Conservation (phyloP, 2,888 invertebrate genomes). For the Dastarcus helophoroides region DNA sequence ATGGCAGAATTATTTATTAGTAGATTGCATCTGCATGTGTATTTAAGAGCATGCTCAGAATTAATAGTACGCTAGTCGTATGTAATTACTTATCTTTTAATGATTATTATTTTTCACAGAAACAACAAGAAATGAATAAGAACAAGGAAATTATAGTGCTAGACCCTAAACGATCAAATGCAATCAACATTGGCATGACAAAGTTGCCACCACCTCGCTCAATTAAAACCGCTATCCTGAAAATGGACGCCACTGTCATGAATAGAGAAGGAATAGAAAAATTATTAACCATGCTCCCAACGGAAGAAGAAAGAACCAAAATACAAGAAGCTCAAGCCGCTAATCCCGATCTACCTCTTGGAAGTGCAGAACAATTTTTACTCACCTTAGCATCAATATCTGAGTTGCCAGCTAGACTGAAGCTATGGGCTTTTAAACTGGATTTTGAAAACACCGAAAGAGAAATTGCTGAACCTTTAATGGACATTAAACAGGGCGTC, state of each 20-base stretch:
- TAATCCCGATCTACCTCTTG: constrained; percentile 81
- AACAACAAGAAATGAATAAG: constrained; percentile 72
- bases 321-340: constrained; percentile 92
- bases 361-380: constrained; percentile 98
- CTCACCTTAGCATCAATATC: constrained; percentile 91
- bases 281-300: constrained; percentile 92
- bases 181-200: constrained; percentile 98
- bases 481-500: constrained; percentile 96
- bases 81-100: constrained; percentile 1
- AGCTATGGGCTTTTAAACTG: constrained; percentile 96
- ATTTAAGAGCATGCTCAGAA: too few relatives aligned
- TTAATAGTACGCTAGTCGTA: too few relatives aligned
- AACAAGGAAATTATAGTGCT: constrained; percentile 89
- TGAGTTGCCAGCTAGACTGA: constrained; percentile 83
- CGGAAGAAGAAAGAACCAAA: constrained; percentile 81
- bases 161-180: constrained; percentile 95
- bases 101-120: constrained; percentile 39
- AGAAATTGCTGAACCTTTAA: constrained; percentile 97
- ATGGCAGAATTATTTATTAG: too few relatives aligned
- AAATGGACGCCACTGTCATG: constrained; percentile 98
- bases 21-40: too few relatives aligned
- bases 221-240: constrained; percentile 96
- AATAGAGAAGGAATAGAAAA: constrained; percentile 98
- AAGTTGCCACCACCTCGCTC: constrained; percentile 95
- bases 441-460: constrained; percentile 96